A percentile compares a stretch with the other conserved stretches of the same genome.
Conservation (phyloP, 2,888 invertebrate species). For the Yponomeuta plumbellus region DNA sequence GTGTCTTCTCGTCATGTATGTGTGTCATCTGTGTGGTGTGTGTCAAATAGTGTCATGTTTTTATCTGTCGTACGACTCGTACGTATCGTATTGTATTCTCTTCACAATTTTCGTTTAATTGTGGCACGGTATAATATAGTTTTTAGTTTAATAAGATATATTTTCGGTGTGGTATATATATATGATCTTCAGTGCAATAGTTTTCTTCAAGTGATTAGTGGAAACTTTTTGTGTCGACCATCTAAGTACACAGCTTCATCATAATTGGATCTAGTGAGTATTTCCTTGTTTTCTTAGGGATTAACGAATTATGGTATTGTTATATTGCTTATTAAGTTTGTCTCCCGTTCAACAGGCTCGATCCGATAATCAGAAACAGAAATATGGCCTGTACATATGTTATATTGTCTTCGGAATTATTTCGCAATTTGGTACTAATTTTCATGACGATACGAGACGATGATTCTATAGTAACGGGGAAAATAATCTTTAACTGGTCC, state of each 20-base stretch:
- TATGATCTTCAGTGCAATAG: neutral
- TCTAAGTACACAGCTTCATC: constrained; percentile 24
- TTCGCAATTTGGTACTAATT: too few species aligned
- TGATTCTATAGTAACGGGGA: too few species aligned
- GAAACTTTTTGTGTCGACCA: neutral
- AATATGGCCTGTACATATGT: too few species aligned
- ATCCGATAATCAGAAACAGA: too few species aligned
- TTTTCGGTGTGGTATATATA: neutral
- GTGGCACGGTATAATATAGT: neutral
- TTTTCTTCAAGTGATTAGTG: neutral
- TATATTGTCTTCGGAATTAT: too few species aligned
- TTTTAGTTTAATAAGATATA: neutral
- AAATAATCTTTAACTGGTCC: too few species aligned
- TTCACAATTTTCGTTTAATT: neutral
- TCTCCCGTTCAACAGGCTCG: too few species aligned
- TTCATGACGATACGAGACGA: too few species aligned
- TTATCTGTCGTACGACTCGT: neutral
- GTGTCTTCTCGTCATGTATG: too few species aligned
- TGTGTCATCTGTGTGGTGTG: too few species aligned
- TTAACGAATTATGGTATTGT: neutral
- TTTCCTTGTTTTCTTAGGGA: constrained; percentile 16
- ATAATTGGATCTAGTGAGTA: constrained; percentile 31
- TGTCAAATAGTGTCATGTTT: too few species aligned
- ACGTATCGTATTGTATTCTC: neutral
- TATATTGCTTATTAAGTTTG: too few species aligned